Conservation (phyloP, 1,140 invertebrate genomes). For the Papilio xuthus region DNA sequence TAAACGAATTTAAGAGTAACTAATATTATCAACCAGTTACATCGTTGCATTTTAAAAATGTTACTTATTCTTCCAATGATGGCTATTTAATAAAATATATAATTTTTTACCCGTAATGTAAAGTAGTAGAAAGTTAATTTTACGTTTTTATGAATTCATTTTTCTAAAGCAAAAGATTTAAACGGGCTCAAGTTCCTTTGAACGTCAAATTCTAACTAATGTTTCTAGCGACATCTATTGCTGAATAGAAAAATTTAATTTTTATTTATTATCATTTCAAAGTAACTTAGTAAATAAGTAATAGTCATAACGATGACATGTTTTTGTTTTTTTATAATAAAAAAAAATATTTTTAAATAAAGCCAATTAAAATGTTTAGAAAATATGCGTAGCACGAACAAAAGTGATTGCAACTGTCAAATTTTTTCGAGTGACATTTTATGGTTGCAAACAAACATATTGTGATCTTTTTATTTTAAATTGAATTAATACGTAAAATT, state of each 20-base stretch:
- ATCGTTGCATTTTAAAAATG: not conserved
- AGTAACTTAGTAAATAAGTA: not conserved
- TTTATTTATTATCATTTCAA: not conserved
- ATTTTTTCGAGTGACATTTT: not conserved
- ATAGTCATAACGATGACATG: not conserved
- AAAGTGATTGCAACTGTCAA: not conserved
- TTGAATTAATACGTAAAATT: constrained; percentile 1
- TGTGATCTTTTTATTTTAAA: not conserved
- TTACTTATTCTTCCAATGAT: not conserved
- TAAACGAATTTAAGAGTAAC: not conserved
- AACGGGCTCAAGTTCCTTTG: not conserved
- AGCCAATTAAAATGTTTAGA: not conserved
- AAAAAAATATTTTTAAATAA: not conserved
- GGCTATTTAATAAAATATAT: not conserved
- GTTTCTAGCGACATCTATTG: constrained; percentile 1
- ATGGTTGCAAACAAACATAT: not conserved
- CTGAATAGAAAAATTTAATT: not conserved
- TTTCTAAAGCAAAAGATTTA: constrained; percentile 6
- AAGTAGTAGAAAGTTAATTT: not conserved
- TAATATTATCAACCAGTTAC: not conserved
- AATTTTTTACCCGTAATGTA: not conserved
- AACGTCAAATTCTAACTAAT: not conserved
- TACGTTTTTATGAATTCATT: not conserved
- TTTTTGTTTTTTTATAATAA: not conserved
- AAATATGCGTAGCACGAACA: not conserved